phyloP scores from a whole-genome alignment of 2,113 vertebrate genomes.

The Chloroceryle aenea region DNA sequence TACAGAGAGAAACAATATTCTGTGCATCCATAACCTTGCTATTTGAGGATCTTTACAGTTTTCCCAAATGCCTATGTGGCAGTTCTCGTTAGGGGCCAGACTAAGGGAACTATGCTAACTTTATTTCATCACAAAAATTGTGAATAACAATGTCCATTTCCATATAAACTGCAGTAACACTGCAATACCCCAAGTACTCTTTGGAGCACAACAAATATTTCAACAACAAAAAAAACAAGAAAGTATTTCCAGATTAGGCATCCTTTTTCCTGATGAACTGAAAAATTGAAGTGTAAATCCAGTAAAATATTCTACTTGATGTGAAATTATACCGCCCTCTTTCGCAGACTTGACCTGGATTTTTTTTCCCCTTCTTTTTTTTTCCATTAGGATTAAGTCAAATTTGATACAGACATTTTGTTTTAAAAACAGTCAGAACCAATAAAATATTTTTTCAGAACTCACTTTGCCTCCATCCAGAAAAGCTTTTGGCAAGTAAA shows the following conservation, averaged over 20 bases:
- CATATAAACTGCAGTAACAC: neutral
- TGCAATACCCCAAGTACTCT: neutral
- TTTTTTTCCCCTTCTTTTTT: accelerated
- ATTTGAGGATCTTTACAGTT: neutral
- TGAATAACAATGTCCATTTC: neutral
- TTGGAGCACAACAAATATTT: neutral
- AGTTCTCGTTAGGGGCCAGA: neutral
- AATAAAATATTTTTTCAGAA: neutral
- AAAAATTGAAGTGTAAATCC: neutral
- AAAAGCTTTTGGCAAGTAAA: neutral
- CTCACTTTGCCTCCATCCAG: neutral
- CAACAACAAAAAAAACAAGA: neutral
- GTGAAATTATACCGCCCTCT: neutral
- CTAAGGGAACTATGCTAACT: neutral
- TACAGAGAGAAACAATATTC: neutral
- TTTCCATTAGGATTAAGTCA: neutral
- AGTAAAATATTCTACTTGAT: neutral
- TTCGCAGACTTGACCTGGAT: neutral
- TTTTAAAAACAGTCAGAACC: neutral
- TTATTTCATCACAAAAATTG: neutral
- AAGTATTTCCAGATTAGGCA: neutral
- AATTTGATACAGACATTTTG: neutral
- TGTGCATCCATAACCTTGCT: neutral
- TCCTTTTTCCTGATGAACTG: neutral
- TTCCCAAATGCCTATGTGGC: neutral